phyloP scores from a whole-genome alignment of 2,888 invertebrate species.

The Drosophila hawaiiensis region DNA sequence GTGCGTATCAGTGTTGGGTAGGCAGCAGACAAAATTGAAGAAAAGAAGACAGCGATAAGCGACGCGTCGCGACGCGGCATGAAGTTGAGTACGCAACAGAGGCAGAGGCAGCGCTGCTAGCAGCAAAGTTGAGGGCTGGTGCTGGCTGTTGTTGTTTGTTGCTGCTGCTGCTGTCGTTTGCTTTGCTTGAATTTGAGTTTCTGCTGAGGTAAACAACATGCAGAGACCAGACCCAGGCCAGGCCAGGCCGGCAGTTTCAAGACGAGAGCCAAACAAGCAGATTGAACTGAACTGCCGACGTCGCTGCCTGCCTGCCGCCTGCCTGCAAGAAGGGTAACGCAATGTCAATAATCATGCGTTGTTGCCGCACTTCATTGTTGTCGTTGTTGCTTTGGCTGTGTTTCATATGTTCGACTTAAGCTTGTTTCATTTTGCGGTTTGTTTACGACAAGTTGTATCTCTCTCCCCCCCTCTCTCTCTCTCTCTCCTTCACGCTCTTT shows the following conservation, averaged over 20 bases:
- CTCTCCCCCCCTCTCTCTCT: conserved; percentile 19
- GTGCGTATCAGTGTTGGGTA: conserved; percentile 36
- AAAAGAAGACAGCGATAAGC: conserved; percentile 62
- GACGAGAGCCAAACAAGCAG: conserved; percentile 64
- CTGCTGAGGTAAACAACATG: conserved; percentile 73
- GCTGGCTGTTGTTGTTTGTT: conserved; percentile 28
- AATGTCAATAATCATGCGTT: conserved; percentile 78
- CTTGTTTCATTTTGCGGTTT: conserved; percentile 75
- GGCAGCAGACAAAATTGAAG: conserved; percentile 72
- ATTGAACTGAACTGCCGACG: conserved; percentile 54
- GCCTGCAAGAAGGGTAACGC: conserved; percentile 70
- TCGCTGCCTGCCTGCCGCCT: conserved; percentile 38
- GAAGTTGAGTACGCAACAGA: conserved; percentile 56
- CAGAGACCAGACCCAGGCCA: conserved; percentile 11
- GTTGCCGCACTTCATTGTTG: conserved; percentile 71
- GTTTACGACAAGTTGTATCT: conserved; percentile 68
- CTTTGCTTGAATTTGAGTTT: conserved; percentile 72
- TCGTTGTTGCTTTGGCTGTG: conserved; percentile 39
- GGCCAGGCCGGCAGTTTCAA: conserved; percentile 64
- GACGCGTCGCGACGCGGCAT: conserved; percentile 39
- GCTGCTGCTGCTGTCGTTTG: conserved; percentile 53
- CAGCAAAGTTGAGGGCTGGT: conserved; percentile 58
- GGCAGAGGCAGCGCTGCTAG: conserved; percentile 26
- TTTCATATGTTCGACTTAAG: conserved; percentile 69
- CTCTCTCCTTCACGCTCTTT: conserved; percentile 30